phyloP scores from a whole-genome alignment of 2,797 vertebrate species.

The Moxostoma hubbsi region DNA sequence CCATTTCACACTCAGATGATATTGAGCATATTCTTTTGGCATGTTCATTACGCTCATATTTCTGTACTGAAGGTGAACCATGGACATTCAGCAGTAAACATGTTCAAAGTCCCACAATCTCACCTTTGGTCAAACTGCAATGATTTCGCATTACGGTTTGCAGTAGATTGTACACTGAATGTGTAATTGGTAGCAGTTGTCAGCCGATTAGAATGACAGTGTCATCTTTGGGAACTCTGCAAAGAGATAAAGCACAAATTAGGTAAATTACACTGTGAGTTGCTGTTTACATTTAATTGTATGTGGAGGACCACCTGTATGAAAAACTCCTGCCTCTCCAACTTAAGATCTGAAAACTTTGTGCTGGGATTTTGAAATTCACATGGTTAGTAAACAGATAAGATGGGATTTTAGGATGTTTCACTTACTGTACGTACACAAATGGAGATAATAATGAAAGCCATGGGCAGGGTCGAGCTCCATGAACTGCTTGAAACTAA shows the following conservation, averaged over 20 bases:
- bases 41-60: constrained; percentile 5
- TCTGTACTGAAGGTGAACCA: not conserved
- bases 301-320: not conserved
- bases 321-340: not conserved
- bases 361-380: no score
- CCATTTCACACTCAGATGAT: constrained; percentile 7
- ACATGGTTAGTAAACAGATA: no score
- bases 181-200: constrained; percentile 24
- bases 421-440: no score
- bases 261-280: not conserved
- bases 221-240: constrained; percentile 69
- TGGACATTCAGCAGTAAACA: constrained; percentile 4
- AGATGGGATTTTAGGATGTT: no score
- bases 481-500: no score
- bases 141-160: constrained; percentile 24
- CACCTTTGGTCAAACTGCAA: constrained; percentile 30
- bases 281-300: not conserved
- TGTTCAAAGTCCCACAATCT: constrained; percentile 7
- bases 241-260: constrained; percentile 20
- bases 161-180: constrained; percentile 20
- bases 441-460: no score
- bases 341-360: no score
- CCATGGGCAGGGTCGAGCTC: no score
- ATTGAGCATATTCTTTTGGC: not conserved
- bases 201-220: constrained; percentile 68